phyloP scores from a whole-genome alignment of 2,113 vertebrate species.

The Pleuronectes platessa region DNA sequence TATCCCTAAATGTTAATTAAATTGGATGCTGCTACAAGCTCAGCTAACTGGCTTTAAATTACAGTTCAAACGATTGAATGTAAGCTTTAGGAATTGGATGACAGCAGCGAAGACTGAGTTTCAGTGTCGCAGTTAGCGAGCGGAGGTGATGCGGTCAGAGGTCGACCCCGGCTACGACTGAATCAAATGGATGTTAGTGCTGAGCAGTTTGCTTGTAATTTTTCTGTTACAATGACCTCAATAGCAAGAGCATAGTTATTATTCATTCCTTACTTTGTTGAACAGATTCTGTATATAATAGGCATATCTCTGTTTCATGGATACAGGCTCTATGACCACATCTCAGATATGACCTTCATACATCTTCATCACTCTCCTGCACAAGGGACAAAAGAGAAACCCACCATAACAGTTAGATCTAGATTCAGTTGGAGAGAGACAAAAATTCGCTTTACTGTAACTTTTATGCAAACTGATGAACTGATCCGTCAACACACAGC shows the following conservation, averaged over 20 bases:
- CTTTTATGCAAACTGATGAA: slow-evolving; percentile 24
- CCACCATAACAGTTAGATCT: background rate
- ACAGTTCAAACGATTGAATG: slow-evolving; percentile 27
- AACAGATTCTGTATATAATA: slow-evolving; percentile 28
- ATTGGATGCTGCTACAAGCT: slow-evolving; percentile 18
- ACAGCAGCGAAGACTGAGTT: background rate
- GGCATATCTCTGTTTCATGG: slow-evolving; percentile 43
- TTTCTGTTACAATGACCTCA: slow-evolving; percentile 39
- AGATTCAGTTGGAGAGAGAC: background rate
- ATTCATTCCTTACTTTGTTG: slow-evolving; percentile 47
- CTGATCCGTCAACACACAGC: slow-evolving; percentile 11
- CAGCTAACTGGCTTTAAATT: slow-evolving; percentile 38
- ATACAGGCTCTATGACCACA: slow-evolving; percentile 26
- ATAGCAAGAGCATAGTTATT: slow-evolving; percentile 34
- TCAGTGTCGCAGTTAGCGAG: background rate
- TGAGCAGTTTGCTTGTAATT: slow-evolving; percentile 42
- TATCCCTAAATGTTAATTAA: slow-evolving; percentile 50
- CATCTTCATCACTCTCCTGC: slow-evolving; percentile 48
- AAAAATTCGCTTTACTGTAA: background rate
- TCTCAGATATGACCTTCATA: slow-evolving; percentile 62
- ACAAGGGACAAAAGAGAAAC: slow-evolving; percentile 5
- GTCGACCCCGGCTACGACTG: background rate
- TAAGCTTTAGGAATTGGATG: slow-evolving; percentile 14
- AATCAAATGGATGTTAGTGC: slow-evolving; percentile 21
- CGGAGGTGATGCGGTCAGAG: background rate